A percentile compares a stretch with the other conserved stretches of the same genome.
phyloP scores from a whole-genome alignment of 2,113 vertebrate species.

The Percopsis transmontana region DNA sequence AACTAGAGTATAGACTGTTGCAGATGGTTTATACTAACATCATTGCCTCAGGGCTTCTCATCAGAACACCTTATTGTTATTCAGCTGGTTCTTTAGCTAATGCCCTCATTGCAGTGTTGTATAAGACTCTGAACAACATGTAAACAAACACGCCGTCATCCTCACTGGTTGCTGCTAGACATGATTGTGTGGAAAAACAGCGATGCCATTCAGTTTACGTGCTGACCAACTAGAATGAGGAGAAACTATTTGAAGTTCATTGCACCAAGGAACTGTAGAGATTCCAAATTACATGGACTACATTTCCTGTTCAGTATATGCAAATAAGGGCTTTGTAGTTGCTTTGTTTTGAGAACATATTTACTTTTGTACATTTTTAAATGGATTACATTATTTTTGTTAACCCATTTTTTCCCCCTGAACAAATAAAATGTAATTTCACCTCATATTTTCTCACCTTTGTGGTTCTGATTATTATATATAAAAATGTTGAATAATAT shows the following conservation, averaged over 20 bases:
- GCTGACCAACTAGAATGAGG: not conserved
- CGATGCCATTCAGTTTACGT: not conserved
- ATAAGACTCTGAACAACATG: not conserved
- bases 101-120: not conserved
- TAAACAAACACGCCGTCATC: not conserved
- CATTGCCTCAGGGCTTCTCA: not conserved
- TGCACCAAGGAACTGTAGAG: not conserved
- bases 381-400: conserved; percentile 53
- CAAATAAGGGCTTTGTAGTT: conserved; percentile 62
- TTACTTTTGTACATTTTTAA: conserved; percentile 62
- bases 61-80: not conserved
- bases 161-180: not conserved
- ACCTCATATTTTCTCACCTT: conserved; percentile 12
- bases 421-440: conserved; percentile 51
- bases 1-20: no score
- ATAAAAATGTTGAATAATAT: not conserved
- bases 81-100: not conserved
- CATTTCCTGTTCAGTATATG: conserved; percentile 34
- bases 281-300: not conserved
- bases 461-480: not conserved
- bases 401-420: conserved; percentile 50
- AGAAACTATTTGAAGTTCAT: not conserved
- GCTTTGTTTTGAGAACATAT: conserved; percentile 53
- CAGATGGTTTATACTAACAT: not conserved
- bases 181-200: not conserved